Evolutionary conservation across 1,140 invertebrate genomes (phyloP), one percentile per base, ranked within the genome.

Genomic region (Drosophila cardini): DNA sequence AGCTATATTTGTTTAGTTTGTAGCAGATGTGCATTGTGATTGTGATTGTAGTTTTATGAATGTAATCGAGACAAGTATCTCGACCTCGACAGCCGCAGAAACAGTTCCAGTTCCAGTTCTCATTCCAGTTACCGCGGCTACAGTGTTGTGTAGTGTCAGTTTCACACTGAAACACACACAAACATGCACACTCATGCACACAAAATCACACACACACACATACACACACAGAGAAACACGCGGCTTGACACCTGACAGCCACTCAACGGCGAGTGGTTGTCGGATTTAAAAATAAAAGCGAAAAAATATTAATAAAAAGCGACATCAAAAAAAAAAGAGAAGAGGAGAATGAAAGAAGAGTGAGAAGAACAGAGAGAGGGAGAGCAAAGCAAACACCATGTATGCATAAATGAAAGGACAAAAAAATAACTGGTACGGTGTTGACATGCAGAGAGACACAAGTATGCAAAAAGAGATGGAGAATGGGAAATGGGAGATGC

Each of bases 241-340:
- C 62, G 72, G 64, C 56, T 69, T 86, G 83, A 86, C 83, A 83
- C 83, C 83, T 86, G 83, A 87, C 83, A 86, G 83, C 79, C 83
- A 86, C 83, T 86, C 84, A 77, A 83, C 83, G 72, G 70, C 76
- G 84, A 86, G 83, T 86, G 83, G 72, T 68, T 86, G 83, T 86
- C 83, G 83, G 83, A 86, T 86, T 87, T 83, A 63, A 68, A 84
- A 79, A 80, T 71, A 76, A 68, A 76, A 84, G 58, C 42, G 15
- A 46, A 55, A 64, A 61, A 64, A 72, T 72, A 72, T 68, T 72
- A 72, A 72, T 72, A 72, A 72, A 72, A 72, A 60, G 63, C 70
- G 70, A 60, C 70, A 68, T 43, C 63, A 67, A 74, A 60, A 72
- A 48, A 46, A 73, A 61, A 72, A 15, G 43, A 56, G 48, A 11